Conservation (phyloP, 2,888 invertebrate genomes). For the Cyclophora punctaria region DNA sequence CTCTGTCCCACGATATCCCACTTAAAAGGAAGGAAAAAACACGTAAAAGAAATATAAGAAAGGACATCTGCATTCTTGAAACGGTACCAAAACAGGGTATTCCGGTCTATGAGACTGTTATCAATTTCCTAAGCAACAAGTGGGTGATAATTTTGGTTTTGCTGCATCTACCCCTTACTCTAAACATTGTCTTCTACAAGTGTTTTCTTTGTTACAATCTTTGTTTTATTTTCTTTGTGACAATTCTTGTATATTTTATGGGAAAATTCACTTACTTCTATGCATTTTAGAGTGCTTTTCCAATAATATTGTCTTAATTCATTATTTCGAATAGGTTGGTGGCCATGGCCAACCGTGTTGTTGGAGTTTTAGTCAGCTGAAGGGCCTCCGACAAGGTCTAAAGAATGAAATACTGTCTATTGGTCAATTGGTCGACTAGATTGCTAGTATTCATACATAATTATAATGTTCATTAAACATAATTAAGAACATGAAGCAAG, state of each 20-base stretch:
- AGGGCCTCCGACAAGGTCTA: no score
- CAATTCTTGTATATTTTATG: not conserved
- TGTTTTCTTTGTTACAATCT: not conserved
- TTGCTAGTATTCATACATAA: no score
- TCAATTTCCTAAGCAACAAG: conserved; percentile 72
- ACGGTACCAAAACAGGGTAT: conserved; percentile 48
- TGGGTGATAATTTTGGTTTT: conserved; percentile 71
- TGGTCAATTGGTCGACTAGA: no score
- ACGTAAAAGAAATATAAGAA: no score
- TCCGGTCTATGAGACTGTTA: conserved; percentile 58
- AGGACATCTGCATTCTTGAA: conserved; percentile 49
- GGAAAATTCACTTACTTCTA: not conserved
- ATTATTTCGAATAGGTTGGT: no score
- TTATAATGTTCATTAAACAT: no score
- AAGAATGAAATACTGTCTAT: no score
- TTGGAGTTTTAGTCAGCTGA: no score
- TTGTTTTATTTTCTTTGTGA: conserved; percentile 9
- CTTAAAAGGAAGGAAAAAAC: no score
- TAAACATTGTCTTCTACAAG: conserved; percentile 22
- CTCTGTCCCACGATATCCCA: no score
- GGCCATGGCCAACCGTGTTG: no score
- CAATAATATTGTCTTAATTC: not conserved
- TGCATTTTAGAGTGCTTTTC: not conserved
- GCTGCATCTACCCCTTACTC: conserved; percentile 43
- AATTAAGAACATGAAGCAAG: no score